phyloP scores from a whole-genome alignment of 2,113 vertebrate genomes.

The Vidua chalybeata region DNA sequence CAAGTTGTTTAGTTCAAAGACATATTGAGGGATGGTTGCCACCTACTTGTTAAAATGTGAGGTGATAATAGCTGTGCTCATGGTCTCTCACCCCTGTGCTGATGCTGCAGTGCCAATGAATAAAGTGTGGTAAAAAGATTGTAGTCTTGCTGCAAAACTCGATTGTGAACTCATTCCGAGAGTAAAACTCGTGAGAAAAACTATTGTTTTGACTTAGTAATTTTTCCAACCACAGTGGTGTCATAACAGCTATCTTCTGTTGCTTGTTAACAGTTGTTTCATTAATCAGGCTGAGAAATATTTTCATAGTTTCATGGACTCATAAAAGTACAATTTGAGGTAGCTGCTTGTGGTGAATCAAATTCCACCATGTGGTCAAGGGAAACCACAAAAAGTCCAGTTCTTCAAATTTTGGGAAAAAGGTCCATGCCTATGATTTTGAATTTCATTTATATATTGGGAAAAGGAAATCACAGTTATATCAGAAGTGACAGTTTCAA shows the following conservation, averaged over 20 bases:
- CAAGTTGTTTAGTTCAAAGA: not conserved
- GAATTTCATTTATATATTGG: not conserved
- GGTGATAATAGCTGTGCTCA: not conserved
- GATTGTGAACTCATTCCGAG: not conserved
- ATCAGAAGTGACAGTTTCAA: not conserved
- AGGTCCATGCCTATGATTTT: not conserved
- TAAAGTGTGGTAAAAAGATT: not conserved
- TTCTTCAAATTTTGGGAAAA: not conserved
- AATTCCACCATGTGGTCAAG: not conserved
- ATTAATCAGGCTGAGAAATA: not conserved
- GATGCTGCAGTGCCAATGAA: not conserved
- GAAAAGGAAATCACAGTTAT: not conserved
- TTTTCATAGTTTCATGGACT: not conserved
- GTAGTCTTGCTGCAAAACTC: not conserved
- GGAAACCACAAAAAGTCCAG: not conserved
- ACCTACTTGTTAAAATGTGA: not conserved
- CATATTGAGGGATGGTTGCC: not conserved
- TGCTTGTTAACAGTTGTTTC: not conserved
- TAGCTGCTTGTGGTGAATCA: not conserved
- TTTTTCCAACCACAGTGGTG: not conserved
- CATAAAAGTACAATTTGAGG: not conserved
- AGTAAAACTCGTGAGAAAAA: not conserved
- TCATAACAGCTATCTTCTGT: not conserved
- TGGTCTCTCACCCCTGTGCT: not conserved
- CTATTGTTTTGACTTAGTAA: not conserved